phyloP scores from a whole-genome alignment of 1,140 invertebrate species.

The Drosophila kohkoa region DNA sequence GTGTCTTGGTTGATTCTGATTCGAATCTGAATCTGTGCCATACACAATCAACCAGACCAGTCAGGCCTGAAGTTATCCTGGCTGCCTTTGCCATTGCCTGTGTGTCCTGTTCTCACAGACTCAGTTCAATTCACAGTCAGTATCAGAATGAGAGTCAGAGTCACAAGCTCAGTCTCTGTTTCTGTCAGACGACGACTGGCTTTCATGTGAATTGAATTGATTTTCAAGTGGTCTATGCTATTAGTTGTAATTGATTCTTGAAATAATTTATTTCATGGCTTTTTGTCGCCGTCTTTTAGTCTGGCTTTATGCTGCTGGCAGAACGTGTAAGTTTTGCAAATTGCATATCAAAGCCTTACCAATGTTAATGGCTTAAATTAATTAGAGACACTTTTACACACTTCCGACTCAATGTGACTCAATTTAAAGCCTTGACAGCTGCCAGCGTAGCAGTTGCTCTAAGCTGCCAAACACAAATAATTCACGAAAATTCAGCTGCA shows the following conservation, averaged over 20 bases:
- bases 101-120: conserved; percentile 1
- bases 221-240: conserved; percentile 71
- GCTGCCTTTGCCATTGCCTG: conserved; percentile 31
- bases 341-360: conserved; percentile 49
- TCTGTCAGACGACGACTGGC: conserved; percentile 45
- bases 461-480: conserved; percentile 33
- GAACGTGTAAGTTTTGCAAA: conserved; percentile 51
- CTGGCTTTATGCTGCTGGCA: conserved; percentile 5
- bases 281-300: conserved; percentile 57
- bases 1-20: conserved; percentile 3
- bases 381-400: conserved; percentile 53
- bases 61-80: conserved; percentile 52
- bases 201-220: conserved; percentile 72
- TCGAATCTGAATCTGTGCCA: conserved; percentile 28
- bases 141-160: neutral
- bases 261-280: conserved; percentile 74
- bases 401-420: conserved; percentile 22
- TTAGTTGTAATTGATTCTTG: conserved; percentile 75
- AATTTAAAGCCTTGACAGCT: conserved; percentile 45
- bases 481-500: conserved; percentile 26
- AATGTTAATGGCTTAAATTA: conserved; percentile 61
- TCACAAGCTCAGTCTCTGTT: conserved; percentile 28
- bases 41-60: conserved; percentile 16
- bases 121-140: conserved; percentile 9
- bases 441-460: neutral